Percentiles rank a stretch among this genome's conserved stretches.
Evolutionary conservation across 2,888 invertebrate genomes (phyloP).

Genomic region (Girardia tigrina): DNA sequence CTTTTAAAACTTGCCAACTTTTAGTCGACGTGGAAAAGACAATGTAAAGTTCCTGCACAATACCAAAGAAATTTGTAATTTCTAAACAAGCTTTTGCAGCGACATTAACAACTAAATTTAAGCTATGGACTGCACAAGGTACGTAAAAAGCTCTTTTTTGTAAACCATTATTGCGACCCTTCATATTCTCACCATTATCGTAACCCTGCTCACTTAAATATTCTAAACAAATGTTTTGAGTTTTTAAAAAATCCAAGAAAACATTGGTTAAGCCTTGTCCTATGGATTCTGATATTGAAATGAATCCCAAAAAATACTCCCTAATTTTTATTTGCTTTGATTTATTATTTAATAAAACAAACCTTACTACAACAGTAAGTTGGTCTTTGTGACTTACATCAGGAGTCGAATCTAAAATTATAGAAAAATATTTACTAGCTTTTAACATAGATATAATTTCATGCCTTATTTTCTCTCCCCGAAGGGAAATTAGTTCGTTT

Average conservation of each 20-base stretch:
- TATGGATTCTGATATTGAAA: background rate
- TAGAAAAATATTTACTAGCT: no score
- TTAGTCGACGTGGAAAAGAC: background rate
- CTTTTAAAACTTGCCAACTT: background rate
- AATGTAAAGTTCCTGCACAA: background rate
- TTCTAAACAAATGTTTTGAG: background rate
- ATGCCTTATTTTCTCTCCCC: no score
- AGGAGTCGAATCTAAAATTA: no score
- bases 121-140: background rate
- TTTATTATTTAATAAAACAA: no score
- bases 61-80: background rate
- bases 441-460: no score
- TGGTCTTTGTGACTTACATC: no score
- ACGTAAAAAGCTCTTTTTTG: constrained; percentile 21
- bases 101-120: background rate
- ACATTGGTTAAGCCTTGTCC: background rate
- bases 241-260: background rate
- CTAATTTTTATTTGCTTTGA: constrained; percentile 9
- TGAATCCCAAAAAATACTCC: background rate
- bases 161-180: background rate
- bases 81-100: background rate
- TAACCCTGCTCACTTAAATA: background rate
- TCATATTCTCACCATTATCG: constrained; percentile 17
- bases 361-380: no score
- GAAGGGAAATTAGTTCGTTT: no score